Evolutionary conservation across 2,888 invertebrate genomes (phyloP).

Genomic region (Ischnus inquisitorius): DNA sequence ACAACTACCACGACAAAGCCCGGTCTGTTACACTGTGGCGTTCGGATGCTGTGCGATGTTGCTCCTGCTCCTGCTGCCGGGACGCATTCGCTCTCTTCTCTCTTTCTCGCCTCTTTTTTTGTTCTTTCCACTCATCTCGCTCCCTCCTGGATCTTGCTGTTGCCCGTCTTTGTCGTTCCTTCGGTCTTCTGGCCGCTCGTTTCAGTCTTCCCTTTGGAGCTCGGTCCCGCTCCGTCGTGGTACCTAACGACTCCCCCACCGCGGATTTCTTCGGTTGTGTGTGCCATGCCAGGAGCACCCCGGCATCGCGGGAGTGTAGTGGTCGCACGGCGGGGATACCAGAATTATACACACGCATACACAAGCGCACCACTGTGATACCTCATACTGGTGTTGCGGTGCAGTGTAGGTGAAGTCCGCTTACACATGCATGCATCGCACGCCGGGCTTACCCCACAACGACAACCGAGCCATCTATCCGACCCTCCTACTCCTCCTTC

Average conservation of each 20-base stretch:
- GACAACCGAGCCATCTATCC: conserved; percentile 82
- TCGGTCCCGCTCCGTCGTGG: conserved; percentile 64
- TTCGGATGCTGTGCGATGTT: conserved; percentile 36
- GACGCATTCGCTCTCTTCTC: conserved; percentile 58
- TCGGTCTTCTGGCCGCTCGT: conserved; percentile 64
- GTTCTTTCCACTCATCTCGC: conserved; percentile 69
- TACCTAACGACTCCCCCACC: conserved; percentile 82
- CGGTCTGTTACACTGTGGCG: conserved; percentile 17
- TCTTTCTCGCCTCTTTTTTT: conserved; percentile 64
- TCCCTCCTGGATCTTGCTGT: conserved; percentile 39
- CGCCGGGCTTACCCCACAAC: conserved; percentile 58
- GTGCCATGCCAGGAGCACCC: conserved; percentile 51
- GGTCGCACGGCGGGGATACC: conserved; percentile 76
- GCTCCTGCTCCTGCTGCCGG: conserved; percentile 28
- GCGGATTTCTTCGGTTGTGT: conserved; percentile 29
- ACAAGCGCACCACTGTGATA: conserved; percentile 14
- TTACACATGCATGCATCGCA: conserved; percentile 46
- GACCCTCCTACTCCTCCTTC: conserved; percentile 70
- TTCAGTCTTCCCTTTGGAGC: conserved; percentile 60
- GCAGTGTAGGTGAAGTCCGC: conserved; percentile 30
- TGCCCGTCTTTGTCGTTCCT: conserved; percentile 66
- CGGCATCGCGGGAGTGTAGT: conserved; percentile 72
- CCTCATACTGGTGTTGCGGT: conserved; percentile 2
- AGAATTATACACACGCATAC: conserved; percentile 84
- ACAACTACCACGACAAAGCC: conserved; percentile 16